Base-by-base conservation (phyloP, 2,888 invertebrate species). In the Amblyteles armatorius region DNA sequence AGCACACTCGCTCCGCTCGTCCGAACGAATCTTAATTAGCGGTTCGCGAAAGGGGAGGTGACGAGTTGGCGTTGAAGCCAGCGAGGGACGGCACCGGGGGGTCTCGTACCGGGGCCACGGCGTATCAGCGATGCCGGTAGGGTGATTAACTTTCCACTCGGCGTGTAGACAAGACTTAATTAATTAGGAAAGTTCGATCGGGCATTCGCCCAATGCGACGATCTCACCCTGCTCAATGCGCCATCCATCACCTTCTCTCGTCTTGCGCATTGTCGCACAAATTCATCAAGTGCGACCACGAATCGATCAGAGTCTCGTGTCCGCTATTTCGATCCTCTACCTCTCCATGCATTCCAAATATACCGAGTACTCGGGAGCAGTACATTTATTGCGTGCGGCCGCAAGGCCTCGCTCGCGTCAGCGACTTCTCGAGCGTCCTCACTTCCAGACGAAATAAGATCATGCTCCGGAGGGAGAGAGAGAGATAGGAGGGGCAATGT, bases 161-260 rank as follows among this genome's bases (percentile, higher is more conserved):
- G 74, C 71, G 86, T 87, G 87, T 86, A 86, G 85, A 84, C 87
- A 85, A 83, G 83, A 82, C 85, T 85, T 85, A 85, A 87, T 87
- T 87, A 85, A 87, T 87, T 86, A 87, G 68, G 82, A 85, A 87
- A 86, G 87, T 87, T 86, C 85, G 82, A 88, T 88, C 86, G 83
- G 78, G 69, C 73, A 74, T 73, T 85, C 80, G n/a, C 19, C 81
- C 83, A 83, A 84, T 84, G 79, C 77, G 63, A 81, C 68, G 77
- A 60, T 60, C 57, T 19, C 40, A n/a, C 13, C 65, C 26, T 11
- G 55, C 33, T 44, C 57, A 55, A 33, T 22, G 36, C 29, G 9
- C 63, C 50, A 26, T 26, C 9, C 33, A 33, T 7, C 13, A 19
- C n/a, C 26, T 19, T 9, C 55, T 36, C 36, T 57, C 19, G 40